These are phyloP conservation scores for Seriola aureovittata DNA, from an alignment of 2,113 vertebrate species.

Conservation along the genomic window DNA sequence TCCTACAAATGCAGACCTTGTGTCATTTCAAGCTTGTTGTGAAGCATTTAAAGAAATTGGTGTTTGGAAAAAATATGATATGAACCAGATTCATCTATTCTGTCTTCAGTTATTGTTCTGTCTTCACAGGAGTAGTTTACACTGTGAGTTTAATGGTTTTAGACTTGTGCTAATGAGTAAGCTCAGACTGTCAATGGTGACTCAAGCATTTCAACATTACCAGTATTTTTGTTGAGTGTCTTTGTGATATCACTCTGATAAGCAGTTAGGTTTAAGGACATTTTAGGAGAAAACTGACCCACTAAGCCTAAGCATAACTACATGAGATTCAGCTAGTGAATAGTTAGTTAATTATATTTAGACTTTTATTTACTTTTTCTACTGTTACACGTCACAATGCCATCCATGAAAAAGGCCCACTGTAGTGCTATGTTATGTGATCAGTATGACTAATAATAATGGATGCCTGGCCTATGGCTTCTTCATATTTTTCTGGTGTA, in stretches of 20 bases:
- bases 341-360: background rate
- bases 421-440: background rate
- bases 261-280: too few relatives aligned
- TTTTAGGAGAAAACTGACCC: background rate
- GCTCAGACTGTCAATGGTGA: background rate
- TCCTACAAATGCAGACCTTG: background rate
- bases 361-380: background rate
- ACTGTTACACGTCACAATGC: constrained; percentile 9
- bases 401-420: background rate
- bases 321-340: background rate
- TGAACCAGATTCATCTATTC: background rate
- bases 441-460: constrained; percentile 19
- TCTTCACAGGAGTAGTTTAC: background rate
- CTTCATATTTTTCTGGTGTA: constrained; percentile 8
- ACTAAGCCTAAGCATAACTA: background rate
- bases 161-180: background rate
- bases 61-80: background rate
- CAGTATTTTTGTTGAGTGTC: background rate
- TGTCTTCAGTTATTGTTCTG: background rate
- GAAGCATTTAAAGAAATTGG: background rate
- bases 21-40: background rate
- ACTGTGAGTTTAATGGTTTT: background rate
- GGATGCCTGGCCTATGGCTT: background rate
- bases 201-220: background rate
- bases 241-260: background rate